Conservation (phyloP, 2,797 vertebrate genomes). For the Merluccius polli region DNA sequence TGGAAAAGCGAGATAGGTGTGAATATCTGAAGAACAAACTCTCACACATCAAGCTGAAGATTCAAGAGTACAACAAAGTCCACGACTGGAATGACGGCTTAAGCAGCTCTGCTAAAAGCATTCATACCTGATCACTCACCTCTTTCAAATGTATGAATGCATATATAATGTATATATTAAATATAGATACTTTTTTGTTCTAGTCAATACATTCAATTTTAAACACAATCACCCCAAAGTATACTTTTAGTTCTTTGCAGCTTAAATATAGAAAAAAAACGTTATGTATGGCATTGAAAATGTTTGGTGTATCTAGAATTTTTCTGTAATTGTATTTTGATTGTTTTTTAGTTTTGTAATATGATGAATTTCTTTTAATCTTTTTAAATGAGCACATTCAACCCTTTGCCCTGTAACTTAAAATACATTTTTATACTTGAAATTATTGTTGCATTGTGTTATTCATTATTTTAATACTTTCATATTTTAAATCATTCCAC, state of each 20-base stretch:
- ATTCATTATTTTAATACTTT: conserved; percentile 1
- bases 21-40: conserved; percentile 96
- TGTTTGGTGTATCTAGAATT: neutral
- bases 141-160: neutral
- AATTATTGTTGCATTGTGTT: neutral
- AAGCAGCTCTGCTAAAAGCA: conserved; percentile 32
- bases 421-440: neutral
- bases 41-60: conserved; percentile 93
- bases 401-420: neutral
- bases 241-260: neutral
- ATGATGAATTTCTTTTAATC: neutral
- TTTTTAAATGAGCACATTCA: neutral
- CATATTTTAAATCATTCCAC: neutral
- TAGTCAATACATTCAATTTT: neutral
- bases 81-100: conserved; percentile 72
- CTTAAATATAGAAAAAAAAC: neutral
- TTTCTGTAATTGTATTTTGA: neutral
- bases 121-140: neutral
- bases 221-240: neutral
- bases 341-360: neutral
- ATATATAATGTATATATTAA: neutral
- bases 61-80: conserved; percentile 89
- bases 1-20: conserved; percentile 94
- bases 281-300: neutral
- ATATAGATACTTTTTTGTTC: neutral